Percentiles rank a stretch among this genome's conserved stretches.
Conservation (phyloP, 2,113 vertebrate species). For the Rhabdornis inornatus region DNA sequence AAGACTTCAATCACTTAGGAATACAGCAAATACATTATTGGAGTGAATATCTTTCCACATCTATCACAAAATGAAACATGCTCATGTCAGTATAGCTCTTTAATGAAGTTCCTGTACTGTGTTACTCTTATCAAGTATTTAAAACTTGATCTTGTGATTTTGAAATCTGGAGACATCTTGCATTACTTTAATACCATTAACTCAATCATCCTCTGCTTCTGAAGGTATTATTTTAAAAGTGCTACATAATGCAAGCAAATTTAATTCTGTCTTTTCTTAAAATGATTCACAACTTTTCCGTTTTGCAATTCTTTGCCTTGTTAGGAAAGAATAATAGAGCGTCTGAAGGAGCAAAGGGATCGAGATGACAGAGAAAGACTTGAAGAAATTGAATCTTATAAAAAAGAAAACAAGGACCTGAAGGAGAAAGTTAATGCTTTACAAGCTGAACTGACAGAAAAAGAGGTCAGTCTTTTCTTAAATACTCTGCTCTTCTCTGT, state of each 20-base stretch:
- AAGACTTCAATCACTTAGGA: neutral
- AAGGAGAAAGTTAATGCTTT: constrained; percentile 88
- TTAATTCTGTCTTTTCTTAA: neutral
- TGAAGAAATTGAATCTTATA: constrained; percentile 89
- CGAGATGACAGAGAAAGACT: constrained; percentile 87
- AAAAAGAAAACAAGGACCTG: constrained; percentile 92
- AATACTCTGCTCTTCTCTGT: neutral
- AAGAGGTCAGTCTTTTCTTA: constrained; percentile 85
- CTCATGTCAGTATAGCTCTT: neutral
- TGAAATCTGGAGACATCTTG: neutral
- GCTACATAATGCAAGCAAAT: neutral
- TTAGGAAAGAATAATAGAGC: constrained; percentile 96
- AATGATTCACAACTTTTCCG: neutral
- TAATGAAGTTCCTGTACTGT: neutral
- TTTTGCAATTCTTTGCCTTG: neutral
- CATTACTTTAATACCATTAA: neutral
- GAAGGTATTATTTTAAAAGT: neutral
- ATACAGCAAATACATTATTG: neutral
- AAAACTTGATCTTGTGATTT: neutral
- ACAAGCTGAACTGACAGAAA: constrained; percentile 93
- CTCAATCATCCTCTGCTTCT: neutral
- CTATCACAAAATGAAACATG: neutral
- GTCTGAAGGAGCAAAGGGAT: constrained; percentile 89
- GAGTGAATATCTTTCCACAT: neutral
- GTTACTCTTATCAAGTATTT: neutral